Evolutionary conservation across 1,140 invertebrate species (phyloP), one percentile per base, ranked within the genome.

Genomic region (Trichogramma pretiosum): DNA sequence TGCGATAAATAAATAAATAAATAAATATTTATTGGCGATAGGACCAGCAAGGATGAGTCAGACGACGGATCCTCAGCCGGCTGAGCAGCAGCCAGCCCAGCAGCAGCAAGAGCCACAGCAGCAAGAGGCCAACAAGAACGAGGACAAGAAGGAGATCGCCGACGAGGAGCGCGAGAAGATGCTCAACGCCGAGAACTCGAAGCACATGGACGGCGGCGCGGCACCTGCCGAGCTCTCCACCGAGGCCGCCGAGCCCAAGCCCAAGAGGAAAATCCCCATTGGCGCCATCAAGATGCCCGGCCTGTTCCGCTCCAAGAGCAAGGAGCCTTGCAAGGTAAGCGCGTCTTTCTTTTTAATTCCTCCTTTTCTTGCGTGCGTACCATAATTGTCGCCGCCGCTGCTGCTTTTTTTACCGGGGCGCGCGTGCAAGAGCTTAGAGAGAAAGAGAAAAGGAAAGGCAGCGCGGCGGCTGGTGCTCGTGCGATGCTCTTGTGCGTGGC

Each of bases 251-350:
- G 74, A 74, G 40, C 75, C 73, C 2, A 84, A 85, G 56, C 82
- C 82, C 8, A 85, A 83, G 60, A 72, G 62, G 54, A 86, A 85
- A 62, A 86, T 87, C 57, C 85, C 85, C 3, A 87, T 87, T 53
- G 84, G 84, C 24, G 85, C 83, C 11, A 85, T 88, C 37, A 85
- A 86, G 72, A 82, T 88, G 77, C 85, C 84, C 5, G 84, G 84
- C 22, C 85, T 87, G 58, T 86, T 83, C 46, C 79, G 81, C 51
- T 84, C 80, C 53, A 82, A 82, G 58, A 84, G 83, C 53, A 84
- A 82, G 60, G 81, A 83, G 63, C 78, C 77, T 34, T 77, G 74
- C 67, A 77, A 76, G 67, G 75, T 77, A 64, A 59, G 36, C 26
- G 8, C 9, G n/a, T 30, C 13, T 30, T 9, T 30, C 8, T 13